Conservation (phyloP, 1,140 invertebrate genomes). For the Drosophila sturtevanti region DNA sequence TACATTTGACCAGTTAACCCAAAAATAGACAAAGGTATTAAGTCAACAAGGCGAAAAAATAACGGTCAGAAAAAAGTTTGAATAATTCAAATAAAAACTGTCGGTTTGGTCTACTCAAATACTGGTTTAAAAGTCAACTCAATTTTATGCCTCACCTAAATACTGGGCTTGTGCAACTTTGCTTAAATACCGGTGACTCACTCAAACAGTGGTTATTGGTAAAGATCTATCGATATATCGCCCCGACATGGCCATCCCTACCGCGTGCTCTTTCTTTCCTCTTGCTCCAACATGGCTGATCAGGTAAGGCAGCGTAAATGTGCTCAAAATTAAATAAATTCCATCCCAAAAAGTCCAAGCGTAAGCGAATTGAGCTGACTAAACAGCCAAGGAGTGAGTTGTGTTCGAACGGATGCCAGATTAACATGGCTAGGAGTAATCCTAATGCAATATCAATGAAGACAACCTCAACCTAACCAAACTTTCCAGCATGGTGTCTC, state of each 20-base stretch:
- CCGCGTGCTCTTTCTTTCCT: constrained; percentile 75
- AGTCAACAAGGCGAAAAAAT: too few species aligned
- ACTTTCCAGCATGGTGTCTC: constrained; percentile 64
- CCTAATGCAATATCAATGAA: neutral
- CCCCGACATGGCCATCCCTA: neutral
- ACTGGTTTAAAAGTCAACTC: too few species aligned
- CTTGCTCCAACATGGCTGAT: constrained; percentile 83
- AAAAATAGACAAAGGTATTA: too few species aligned
- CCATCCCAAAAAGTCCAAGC: constrained; percentile 10
- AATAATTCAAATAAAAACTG: too few species aligned
- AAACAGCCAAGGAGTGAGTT: constrained; percentile 21
- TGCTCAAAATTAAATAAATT: constrained; percentile 62
- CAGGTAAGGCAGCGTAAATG: constrained; percentile 76
- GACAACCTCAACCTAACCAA: constrained; percentile 57
- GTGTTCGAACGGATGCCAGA: neutral
- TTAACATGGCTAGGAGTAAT: neutral
- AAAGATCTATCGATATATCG: too few species aligned
- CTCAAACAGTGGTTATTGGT: too few species aligned
- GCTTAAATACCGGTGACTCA: too few species aligned
- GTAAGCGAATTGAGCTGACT: constrained; percentile 1
- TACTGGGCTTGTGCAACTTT: too few species aligned
- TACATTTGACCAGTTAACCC: too few species aligned
- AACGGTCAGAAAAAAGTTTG: too few species aligned
- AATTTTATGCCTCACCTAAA: too few species aligned
- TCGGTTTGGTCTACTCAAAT: too few species aligned